These are phyloP conservation scores for Drosophila busckii DNA, from an alignment of 1,140 invertebrate species.

Conservation along the genomic window DNA sequence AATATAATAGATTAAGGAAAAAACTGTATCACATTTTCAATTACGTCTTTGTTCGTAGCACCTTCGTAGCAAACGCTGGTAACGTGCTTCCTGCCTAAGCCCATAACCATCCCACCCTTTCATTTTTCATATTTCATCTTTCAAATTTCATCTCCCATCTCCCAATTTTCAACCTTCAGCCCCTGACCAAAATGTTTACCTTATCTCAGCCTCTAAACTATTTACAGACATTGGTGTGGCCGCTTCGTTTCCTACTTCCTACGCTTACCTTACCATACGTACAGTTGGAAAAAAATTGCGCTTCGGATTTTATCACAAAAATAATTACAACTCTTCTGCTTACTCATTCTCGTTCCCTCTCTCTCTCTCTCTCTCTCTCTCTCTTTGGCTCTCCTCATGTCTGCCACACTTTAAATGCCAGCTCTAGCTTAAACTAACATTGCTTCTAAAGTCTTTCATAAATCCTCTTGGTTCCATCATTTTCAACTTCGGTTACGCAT, in stretches of 20 bases:
- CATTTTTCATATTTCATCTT: background rate
- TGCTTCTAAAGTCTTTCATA: conserved; percentile 52
- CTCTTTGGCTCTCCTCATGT: background rate
- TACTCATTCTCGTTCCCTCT: background rate
- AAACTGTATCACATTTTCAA: conserved; percentile 78
- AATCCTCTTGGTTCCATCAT: conserved; percentile 58
- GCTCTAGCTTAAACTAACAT: conserved; percentile 46
- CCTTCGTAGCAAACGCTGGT: conserved; percentile 63
- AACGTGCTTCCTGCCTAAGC: conserved; percentile 14
- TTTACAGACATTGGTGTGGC: conserved; percentile 28
- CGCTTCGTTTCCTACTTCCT: conserved; percentile 3
- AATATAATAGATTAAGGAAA: conserved; percentile 62
- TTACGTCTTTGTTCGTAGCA: conserved; percentile 79
- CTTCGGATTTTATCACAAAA: conserved; percentile 76
- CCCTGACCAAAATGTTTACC: background rate
- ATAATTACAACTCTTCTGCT: conserved; percentile 61
- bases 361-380: background rate
- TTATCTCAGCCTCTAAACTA: conserved; percentile 20
- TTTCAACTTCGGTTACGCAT: conserved; percentile 23
- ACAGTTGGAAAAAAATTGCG: conserved; percentile 72
- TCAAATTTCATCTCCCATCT: background rate
- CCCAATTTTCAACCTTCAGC: background rate
- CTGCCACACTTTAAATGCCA: too few relatives aligned
- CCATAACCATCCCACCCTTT: background rate
- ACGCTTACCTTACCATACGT: conserved; percentile 58